Conservation (phyloP, 2,888 invertebrate genomes). For the Agapostemon virescens region DNA sequence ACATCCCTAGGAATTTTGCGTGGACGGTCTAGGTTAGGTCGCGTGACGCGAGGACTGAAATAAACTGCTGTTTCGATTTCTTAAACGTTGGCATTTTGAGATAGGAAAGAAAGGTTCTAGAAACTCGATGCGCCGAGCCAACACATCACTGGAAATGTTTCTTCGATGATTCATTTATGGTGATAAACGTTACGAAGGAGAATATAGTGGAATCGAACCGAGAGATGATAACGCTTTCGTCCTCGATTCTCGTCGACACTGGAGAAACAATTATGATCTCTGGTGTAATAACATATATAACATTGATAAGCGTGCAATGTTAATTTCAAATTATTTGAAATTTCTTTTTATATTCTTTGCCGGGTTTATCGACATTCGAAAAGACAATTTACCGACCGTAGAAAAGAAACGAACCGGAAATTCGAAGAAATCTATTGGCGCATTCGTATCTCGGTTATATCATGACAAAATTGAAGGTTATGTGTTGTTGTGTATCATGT, state of each 20-base stretch:
- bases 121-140: not conserved
- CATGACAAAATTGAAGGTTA: slow-evolving; percentile 3
- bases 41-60: slow-evolving; percentile 43
- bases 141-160: slow-evolving; percentile 47
- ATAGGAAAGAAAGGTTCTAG: slow-evolving; percentile 12
- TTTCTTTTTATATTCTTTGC: not conserved
- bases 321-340: not conserved
- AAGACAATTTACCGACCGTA: slow-evolving; percentile 61
- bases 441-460: slow-evolving; percentile 33
- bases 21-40: slow-evolving; percentile 32
- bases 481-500: not conserved
- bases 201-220: slow-evolving; percentile 20
- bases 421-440: slow-evolving; percentile 37
- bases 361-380: slow-evolving; percentile 26
- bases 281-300: not conserved
- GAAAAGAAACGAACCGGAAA: slow-evolving; percentile 38
- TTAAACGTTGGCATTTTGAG: slow-evolving; percentile 34
- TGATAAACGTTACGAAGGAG: slow-evolving; percentile 37
- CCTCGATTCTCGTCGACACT: not conserved
- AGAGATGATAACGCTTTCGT: slow-evolving; percentile 5
- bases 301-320: not conserved
- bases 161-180: slow-evolving; percentile 40
- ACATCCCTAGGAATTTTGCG: slow-evolving; percentile 31
- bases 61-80: slow-evolving; percentile 24
- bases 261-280: not conserved